phyloP scores from a whole-genome alignment of 2,797 vertebrate species.

The Salarias fasciatus region DNA sequence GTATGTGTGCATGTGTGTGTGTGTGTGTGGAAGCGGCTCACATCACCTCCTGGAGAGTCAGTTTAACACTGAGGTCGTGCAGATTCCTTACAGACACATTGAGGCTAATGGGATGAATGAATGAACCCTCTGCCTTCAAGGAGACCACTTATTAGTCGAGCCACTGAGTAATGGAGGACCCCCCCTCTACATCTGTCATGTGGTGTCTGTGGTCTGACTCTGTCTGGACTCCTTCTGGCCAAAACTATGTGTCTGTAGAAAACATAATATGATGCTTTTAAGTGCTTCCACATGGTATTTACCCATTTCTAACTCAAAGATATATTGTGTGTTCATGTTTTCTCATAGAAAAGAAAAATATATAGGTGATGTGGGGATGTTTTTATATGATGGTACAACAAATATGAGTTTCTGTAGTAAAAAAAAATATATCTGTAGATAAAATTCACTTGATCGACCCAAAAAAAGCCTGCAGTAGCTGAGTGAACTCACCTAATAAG shows the following conservation, averaged over 20 bases:
- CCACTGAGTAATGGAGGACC: too few relatives aligned
- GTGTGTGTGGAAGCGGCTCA: not conserved
- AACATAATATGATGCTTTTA: too few relatives aligned
- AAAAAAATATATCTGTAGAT: too few relatives aligned
- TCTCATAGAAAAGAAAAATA: too few relatives aligned
- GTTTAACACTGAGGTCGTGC: not conserved
- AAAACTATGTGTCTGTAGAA: not conserved
- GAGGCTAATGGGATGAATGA: too few relatives aligned
- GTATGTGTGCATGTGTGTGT: too few relatives aligned
- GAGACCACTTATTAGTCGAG: not conserved
- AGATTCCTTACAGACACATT: too few relatives aligned
- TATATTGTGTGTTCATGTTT: too few relatives aligned
- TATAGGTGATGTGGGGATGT: not conserved
- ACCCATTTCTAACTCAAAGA: too few relatives aligned
- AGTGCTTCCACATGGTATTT: too few relatives aligned
- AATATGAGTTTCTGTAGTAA: too few relatives aligned
- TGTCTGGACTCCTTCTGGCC: not conserved
- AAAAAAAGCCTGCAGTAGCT: not conserved
- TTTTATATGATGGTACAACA: not conserved
- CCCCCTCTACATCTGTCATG: too few relatives aligned
- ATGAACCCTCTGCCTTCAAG: not conserved
- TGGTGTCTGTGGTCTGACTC: not conserved
- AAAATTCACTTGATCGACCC: not conserved
- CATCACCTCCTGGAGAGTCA: conserved; percentile 7
- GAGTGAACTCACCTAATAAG: not conserved